Base-by-base conservation (phyloP, 2,797 vertebrate genomes). In the Silurus lanzhouensis region DNA sequence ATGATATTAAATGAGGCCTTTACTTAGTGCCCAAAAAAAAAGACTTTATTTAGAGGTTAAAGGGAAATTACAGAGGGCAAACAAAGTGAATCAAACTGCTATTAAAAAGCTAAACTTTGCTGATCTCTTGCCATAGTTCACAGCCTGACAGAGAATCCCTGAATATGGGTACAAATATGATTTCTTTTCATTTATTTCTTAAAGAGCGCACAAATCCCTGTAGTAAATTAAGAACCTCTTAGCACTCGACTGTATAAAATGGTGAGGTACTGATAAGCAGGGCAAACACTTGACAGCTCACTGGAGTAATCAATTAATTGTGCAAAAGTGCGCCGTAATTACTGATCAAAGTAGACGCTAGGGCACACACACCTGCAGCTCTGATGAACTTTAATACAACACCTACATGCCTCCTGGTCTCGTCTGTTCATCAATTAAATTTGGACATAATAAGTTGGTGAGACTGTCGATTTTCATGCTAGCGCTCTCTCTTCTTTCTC, bases 241-340 rank as follows among this genome's bases (percentile, higher is more conserved):
- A 81, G 46, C 60, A 38, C 86, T 89, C 17, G 25, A 27, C 31
- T 82, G 13, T 27, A 25, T 48, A 48, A 80, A 25, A 79, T 87
- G 88, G 91, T 89, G 89, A 91, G 87, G 84, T 88, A 71, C 12
- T 79, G 74, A 84, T 88, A 90, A 82, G 83, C 85, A 75, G 88
- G 82, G 63, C 66, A 55, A 87, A 84, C 12, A 68, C 57, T 6
- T n/a, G 74, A 20, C 67, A 60, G 87, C 90, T 92, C 93, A 91
- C 92, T 88, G 85, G 92, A 93, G 93, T 91, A 91, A 92, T 93
- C 90, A 93, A 93, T 93, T 93, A 93, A 94, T 92, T 92, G 92
- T 91, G 90, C 92, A 90, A 93, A 94, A 92, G 92, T 92, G 93
- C 90, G 92, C 89, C 71, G 87, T 92, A 92, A 94, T 94, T 94